These are phyloP conservation scores for Myiozetetes cayanensis DNA, from an alignment of 2,113 vertebrate species.

Conservation along the genomic window DNA sequence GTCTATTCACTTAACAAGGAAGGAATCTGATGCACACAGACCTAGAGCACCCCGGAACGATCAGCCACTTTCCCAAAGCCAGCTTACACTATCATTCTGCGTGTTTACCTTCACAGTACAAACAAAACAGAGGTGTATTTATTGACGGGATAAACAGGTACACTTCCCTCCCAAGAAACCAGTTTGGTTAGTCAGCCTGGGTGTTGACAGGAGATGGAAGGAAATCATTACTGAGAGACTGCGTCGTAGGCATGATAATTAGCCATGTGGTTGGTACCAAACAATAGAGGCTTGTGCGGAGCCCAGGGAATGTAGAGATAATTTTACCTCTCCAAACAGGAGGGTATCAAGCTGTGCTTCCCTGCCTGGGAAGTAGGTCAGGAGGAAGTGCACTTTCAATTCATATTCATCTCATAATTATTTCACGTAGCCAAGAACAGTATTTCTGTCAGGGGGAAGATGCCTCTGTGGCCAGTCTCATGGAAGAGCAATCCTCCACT, in stretches of 20 bases:
- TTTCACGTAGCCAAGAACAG: slow-evolving; percentile 58
- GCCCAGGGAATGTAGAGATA: slow-evolving; percentile 45
- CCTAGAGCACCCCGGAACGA: not conserved
- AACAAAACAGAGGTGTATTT: not conserved
- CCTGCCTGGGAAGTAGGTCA: slow-evolving; percentile 66
- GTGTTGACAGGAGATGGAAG: slow-evolving; percentile 56
- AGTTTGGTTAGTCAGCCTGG: slow-evolving; percentile 53
- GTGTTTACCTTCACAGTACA: not conserved
- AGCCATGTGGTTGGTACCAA: slow-evolving; percentile 41
- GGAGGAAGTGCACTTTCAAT: slow-evolving; percentile 59
- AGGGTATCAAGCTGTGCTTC: slow-evolving; percentile 30
- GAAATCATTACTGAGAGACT: slow-evolving; percentile 41
- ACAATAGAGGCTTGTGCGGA: slow-evolving; percentile 22
- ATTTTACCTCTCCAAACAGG: slow-evolving; percentile 52
- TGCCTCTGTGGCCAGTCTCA: not conserved
- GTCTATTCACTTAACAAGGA: not conserved
- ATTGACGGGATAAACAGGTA: slow-evolving; percentile 28
- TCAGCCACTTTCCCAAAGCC: not conserved
- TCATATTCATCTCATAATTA: slow-evolving; percentile 63
- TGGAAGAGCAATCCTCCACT: slow-evolving; percentile 6
- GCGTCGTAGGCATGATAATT: slow-evolving; percentile 44
- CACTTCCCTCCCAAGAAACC: slow-evolving; percentile 31
- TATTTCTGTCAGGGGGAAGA: not conserved
- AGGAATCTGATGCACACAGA: not conserved
- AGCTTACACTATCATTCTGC: not conserved